Evolutionary conservation across 2,888 invertebrate genomes (phyloP).

Genomic region (Tuberolachnus salignus): DNA sequence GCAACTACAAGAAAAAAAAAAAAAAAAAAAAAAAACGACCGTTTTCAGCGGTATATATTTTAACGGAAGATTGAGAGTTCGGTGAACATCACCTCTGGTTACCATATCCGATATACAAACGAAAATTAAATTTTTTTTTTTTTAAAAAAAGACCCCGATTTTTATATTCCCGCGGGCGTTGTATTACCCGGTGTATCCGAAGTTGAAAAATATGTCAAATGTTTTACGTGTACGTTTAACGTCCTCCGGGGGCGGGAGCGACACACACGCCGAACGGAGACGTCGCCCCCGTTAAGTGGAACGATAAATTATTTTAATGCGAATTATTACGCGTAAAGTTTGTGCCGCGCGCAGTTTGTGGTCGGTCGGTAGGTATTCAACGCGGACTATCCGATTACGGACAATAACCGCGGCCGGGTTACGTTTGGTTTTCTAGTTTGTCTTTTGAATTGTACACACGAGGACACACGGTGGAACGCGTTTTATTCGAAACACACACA

Average conservation of each 20-base stretch:
- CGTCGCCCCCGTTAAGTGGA: constrained; percentile 10
- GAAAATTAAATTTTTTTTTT: no score
- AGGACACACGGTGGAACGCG: neutral
- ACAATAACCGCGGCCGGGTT: constrained; percentile 9
- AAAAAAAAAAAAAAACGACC: no score
- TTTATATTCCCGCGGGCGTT: neutral
- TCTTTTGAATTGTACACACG: neutral
- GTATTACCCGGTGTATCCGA: neutral
- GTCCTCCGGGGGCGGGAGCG: constrained; percentile 31
- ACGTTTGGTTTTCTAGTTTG: constrained; percentile 4
- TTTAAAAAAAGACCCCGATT: no score
- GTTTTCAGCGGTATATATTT: no score
- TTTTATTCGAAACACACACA: no score
- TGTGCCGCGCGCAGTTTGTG: constrained; percentile 8
- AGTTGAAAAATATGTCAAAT: constrained; percentile 7
- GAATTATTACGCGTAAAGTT: constrained; percentile 34
- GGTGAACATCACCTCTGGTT: no score
- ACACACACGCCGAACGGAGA: neutral
- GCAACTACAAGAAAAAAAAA: no score
- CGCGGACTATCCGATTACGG: constrained; percentile 27
- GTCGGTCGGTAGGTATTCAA: constrained; percentile 24
- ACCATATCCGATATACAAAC: no score
- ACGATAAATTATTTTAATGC: constrained; percentile 46
- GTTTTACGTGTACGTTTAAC: constrained; percentile 9
- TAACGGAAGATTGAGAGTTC: no score